phyloP scores from a whole-genome alignment of 2,888 invertebrate species.

The Chloromyia formosa region DNA sequence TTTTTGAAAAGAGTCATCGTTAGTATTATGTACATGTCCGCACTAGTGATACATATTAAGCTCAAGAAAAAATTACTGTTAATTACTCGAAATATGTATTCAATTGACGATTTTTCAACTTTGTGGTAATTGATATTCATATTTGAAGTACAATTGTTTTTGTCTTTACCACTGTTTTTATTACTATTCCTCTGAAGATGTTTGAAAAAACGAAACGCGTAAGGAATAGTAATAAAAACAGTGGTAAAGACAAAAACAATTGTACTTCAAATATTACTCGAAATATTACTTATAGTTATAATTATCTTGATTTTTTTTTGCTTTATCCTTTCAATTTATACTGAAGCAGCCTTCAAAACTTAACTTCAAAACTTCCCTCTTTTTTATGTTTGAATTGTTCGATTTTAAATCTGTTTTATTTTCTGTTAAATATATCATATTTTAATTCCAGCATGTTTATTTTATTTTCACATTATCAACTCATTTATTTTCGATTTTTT shows the following conservation, averaged over 20 bases:
- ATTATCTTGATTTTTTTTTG: constrained; percentile 20
- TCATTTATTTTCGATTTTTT: neutral
- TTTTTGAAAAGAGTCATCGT: constrained; percentile 9
- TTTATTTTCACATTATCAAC: constrained; percentile 43
- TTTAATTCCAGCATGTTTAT: neutral
- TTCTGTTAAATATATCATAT: constrained; percentile 31
- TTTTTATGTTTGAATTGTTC: constrained; percentile 19
- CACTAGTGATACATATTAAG: constrained; percentile 35
- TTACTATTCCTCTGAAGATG: too few species aligned
- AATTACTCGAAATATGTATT: constrained; percentile 28
- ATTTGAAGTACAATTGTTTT: too few species aligned
- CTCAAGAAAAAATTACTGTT: constrained; percentile 31
- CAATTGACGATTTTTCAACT: too few species aligned
- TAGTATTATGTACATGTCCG: constrained; percentile 29
- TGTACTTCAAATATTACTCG: too few species aligned
- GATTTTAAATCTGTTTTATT: constrained; percentile 36
- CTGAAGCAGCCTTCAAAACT: constrained; percentile 33
- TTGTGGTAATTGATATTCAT: too few species aligned
- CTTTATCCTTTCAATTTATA: too few species aligned
- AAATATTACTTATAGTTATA: constrained; percentile 37
- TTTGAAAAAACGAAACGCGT: too few species aligned
- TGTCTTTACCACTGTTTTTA: too few species aligned
- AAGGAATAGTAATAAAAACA: too few species aligned
- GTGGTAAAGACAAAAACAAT: too few species aligned
- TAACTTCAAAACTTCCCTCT: neutral